These are phyloP conservation scores for Baryphthengus martii DNA, from an alignment of 2,113 vertebrate genomes.

Conservation along the genomic window DNA sequence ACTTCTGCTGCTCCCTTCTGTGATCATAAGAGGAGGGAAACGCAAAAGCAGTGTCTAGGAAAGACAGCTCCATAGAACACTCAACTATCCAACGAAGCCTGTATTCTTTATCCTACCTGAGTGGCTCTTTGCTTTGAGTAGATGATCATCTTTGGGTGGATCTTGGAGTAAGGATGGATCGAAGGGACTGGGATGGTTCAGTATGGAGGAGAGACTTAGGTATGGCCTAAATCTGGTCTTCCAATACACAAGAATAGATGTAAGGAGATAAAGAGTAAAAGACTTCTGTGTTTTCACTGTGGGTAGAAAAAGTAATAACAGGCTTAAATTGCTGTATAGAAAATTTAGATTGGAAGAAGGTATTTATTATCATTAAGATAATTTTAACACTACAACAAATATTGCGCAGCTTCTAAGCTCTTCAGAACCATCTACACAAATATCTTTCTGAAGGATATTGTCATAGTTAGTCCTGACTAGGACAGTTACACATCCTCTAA, in stretches of 20 bases:
- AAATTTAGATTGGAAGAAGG: background rate
- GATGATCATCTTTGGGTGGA: background rate
- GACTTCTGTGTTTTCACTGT: background rate
- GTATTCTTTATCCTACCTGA: background rate
- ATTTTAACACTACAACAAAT: background rate
- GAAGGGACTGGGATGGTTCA: background rate
- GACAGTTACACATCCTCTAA: background rate
- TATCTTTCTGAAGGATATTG: background rate
- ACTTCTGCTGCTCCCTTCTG: background rate
- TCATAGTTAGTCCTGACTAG: background rate
- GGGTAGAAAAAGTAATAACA: background rate
- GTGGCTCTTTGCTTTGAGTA: background rate
- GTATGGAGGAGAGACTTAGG: background rate
- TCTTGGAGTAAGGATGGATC: background rate
- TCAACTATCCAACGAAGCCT: background rate
- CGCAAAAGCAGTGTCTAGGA: background rate
- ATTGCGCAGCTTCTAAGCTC: background rate
- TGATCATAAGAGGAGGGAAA: conserved; percentile 16
- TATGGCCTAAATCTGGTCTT: background rate
- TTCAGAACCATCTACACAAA: background rate
- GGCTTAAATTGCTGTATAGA: background rate
- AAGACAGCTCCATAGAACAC: background rate
- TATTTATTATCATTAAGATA: background rate
- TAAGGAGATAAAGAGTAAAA: background rate
- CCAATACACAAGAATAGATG: background rate